Evolutionary conservation across 2,113 vertebrate genomes (phyloP).

Genomic region (Genyomyrus donnyi): DNA sequence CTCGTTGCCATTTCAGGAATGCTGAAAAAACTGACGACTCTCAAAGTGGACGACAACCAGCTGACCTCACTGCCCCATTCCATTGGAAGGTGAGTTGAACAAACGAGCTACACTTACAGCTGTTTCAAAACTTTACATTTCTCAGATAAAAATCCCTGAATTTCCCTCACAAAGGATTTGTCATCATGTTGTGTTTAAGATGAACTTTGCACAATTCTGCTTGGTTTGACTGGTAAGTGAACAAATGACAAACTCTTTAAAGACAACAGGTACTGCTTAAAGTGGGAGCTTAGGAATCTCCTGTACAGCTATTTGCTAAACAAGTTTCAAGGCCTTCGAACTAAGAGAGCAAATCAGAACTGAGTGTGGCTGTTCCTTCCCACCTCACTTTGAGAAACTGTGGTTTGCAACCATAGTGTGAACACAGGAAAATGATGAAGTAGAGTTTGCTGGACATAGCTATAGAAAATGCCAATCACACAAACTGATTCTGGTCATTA

Average conservation of each 20-base stretch:
- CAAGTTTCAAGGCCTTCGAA: neutral
- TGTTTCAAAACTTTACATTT: neutral
- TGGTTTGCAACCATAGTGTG: slow-evolving; percentile 23
- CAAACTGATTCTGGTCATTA: neutral
- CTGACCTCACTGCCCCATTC: slow-evolving; percentile 89
- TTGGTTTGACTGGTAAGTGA: neutral
- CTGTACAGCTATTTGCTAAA: neutral
- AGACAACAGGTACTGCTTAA: slow-evolving; percentile 12
- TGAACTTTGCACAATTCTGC: neutral
- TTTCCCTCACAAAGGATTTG: slow-evolving; percentile 10
- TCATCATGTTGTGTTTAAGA: neutral
- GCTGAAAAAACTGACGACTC: slow-evolving; percentile 91
- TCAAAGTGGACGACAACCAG: slow-evolving; percentile 99
- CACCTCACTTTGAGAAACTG: slow-evolving; percentile 25
- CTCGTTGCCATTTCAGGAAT: slow-evolving; percentile 62
- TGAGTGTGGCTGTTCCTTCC: slow-evolving; percentile 16
- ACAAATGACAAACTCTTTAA: neutral
- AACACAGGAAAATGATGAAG: neutral
- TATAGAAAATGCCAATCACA: neutral
- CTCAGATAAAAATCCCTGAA: slow-evolving; percentile 24
- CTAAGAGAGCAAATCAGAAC: slow-evolving; percentile 12
- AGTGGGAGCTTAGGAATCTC: neutral
- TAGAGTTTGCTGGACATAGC: neutral
- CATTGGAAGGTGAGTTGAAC: slow-evolving; percentile 84
- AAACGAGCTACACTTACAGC: neutral